phyloP scores from a whole-genome alignment of 2,797 vertebrate species.

The Simalia tracyae region DNA sequence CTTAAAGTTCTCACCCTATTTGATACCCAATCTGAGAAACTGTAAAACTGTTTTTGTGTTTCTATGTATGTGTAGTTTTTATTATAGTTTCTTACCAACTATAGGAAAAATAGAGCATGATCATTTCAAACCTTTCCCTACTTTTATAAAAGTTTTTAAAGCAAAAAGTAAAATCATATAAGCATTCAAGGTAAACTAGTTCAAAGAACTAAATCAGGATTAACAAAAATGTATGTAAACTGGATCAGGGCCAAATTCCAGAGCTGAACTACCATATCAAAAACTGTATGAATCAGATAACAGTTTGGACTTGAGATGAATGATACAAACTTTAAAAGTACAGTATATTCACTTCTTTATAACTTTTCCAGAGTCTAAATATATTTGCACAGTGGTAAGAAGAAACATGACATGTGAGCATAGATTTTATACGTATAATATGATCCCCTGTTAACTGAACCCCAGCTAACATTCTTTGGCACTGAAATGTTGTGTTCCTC shows the following conservation, averaged over 20 bases:
- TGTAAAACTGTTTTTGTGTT: background rate
- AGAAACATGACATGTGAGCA: background rate
- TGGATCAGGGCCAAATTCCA: constrained; percentile 6
- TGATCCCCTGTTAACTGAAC: constrained; percentile 49
- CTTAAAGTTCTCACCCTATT: background rate
- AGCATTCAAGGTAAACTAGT: constrained; percentile 18
- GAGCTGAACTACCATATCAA: constrained; percentile 32
- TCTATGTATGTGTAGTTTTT: background rate
- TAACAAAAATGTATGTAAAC: constrained; percentile 22
- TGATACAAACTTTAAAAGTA: background rate
- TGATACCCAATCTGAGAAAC: background rate
- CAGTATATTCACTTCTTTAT: constrained; percentile 11
- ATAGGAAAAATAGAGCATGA: background rate
- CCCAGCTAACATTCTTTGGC: constrained; percentile 50
- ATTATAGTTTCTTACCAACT: background rate
- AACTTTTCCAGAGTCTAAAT: constrained; percentile 28
- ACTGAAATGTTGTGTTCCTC: constrained; percentile 54
- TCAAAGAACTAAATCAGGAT: constrained; percentile 21
- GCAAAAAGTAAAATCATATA: constrained; percentile 28
- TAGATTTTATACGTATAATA: constrained; percentile 32
- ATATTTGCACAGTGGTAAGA: constrained; percentile 32
- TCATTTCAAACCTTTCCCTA: background rate
- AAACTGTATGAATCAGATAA: constrained; percentile 9
- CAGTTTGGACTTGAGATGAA: constrained; percentile 28
- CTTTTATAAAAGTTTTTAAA: background rate